Evolutionary conservation across 92 coral and sea anemone genomes (phyloP), one percentile per base, ranked within the genome.

Genomic region (Phenganax subtilis): DNA sequence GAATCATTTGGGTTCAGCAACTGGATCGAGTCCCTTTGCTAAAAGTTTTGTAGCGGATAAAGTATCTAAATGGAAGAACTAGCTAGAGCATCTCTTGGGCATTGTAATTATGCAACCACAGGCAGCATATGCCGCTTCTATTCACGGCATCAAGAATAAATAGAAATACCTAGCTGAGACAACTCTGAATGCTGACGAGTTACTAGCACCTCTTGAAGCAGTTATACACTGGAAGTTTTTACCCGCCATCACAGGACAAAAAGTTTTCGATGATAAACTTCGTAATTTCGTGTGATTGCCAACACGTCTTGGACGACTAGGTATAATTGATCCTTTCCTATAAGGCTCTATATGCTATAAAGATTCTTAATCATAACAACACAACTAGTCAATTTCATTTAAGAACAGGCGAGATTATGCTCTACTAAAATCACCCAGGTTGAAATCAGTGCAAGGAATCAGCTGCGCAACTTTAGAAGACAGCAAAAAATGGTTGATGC

Each of bases 161-260:
- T 72, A 30, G 77, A 53, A 8, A 55, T 72, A 72, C 58, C 58
- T 51, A 12, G 44, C 60, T 53, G 5, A 58, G 58, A 72, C 77
- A 17, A 72, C 60, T 52, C 77, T 58, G 57, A 55, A 55, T 72
- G 20, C 52, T 12, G 77, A 55, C 60, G 17, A 14, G n/a, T 55
- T 72, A 2, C 59, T 72, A 47, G 30, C 59, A 20, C 77, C 57
- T 11, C 57, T 72, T 51, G 77, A 72, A 51, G 77, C 47, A 51
- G 60, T 72, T 55, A 47, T 72, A 51, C 4, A 52, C 3, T 12
- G 60, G 14, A 51, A 55, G 57, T 72, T 72, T 28, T 10, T 72
- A 51, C 77, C 77, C 8, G 77, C 77, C 31, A 72, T 72, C 59
- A 72, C 77, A 51, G 77, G 60, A 58, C 57, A 55, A 72, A 59